Percentiles rank a stretch among this genome's conserved stretches.
Evolutionary conservation across 2,797 vertebrate genomes (phyloP).

Genomic region (Poeciliopsis turneri): DNA sequence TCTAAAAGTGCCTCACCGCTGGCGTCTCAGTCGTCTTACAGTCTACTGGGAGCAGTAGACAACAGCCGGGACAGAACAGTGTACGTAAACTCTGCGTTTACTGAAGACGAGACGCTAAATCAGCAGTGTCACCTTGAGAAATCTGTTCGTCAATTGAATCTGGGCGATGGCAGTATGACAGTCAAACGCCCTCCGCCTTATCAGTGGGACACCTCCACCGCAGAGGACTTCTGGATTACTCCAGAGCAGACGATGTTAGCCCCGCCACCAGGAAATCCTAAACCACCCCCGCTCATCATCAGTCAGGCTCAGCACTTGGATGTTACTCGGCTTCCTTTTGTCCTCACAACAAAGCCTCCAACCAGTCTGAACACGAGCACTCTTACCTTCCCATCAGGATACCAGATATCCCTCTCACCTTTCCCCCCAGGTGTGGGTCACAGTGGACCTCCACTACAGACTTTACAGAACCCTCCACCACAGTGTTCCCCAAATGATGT

Average conservation of each 20-base stretch:
- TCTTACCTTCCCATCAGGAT: conserved; percentile 88
- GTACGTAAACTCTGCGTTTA: conserved; percentile 97
- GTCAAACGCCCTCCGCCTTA: conserved; percentile 94
- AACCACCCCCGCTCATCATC: conserved; percentile 88
- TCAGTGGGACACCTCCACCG: conserved; percentile 92
- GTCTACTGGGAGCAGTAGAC: conserved; percentile 87
- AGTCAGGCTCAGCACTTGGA: conserved; percentile 93
- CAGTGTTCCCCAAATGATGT: conserved; percentile 89
- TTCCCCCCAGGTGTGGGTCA: conserved; percentile 86
- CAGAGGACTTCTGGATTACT: conserved; percentile 96
- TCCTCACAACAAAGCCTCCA: conserved; percentile 91
- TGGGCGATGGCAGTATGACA: conserved; percentile 74
- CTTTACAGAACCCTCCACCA: conserved; percentile 82
- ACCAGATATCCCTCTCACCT: conserved; percentile 89
- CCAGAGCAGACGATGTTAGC: conserved; percentile 89
- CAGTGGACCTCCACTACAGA: conserved; percentile 83
- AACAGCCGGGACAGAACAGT: conserved; percentile 90
- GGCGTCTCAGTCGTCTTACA: conserved; percentile 95
- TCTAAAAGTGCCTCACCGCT: conserved; percentile 88
- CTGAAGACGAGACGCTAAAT: conserved; percentile 92
- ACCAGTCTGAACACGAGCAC: conserved; percentile 85
- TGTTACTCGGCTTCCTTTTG: conserved; percentile 89
- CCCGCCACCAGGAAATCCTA: conserved; percentile 85
- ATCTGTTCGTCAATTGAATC: conserved; percentile 79
- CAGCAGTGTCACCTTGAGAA: conserved; percentile 88